These are phyloP conservation scores for Takifugu ocellatus DNA, from an alignment of 2,797 vertebrate species.

Conservation along the genomic window DNA sequence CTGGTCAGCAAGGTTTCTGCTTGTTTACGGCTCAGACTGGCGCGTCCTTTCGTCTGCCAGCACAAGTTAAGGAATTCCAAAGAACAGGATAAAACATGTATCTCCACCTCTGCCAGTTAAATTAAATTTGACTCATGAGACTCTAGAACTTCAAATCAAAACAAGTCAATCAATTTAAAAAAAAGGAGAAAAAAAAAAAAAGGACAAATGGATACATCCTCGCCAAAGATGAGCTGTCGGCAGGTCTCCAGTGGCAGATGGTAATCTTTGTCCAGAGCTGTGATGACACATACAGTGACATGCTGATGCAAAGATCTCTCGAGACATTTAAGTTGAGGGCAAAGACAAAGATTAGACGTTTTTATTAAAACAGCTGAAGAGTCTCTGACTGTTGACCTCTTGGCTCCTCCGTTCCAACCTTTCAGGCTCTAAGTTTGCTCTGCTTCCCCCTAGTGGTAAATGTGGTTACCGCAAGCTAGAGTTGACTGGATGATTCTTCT, in stretches of 20 bases:
- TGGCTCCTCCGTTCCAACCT: neutral
- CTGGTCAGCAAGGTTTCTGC: constrained; percentile 63
- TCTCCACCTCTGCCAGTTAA: neutral
- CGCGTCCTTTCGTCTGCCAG: constrained; percentile 66
- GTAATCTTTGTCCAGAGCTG: constrained; percentile 73
- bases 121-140: too few relatives aligned
- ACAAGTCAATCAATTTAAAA: neutral
- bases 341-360: constrained; percentile 27
- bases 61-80: constrained; percentile 49
- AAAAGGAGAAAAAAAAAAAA: neutral
- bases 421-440: constrained; percentile 12
- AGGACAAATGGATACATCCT: constrained; percentile 74
- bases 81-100: neutral
- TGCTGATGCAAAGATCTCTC: constrained; percentile 2
- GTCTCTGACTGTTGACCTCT: constrained; percentile 55
- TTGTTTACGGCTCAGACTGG: constrained; percentile 67
- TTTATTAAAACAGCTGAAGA: constrained; percentile 28
- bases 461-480: constrained; percentile 18
- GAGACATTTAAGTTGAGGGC: constrained; percentile 20
- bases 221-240: constrained; percentile 75
- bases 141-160: neutral
- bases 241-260: constrained; percentile 77
- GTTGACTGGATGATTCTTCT: neutral
- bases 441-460: constrained; percentile 66
- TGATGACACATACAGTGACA: constrained; percentile 19